Base-by-base conservation (phyloP, 2,888 invertebrate species). In the Atrina japonica region DNA sequence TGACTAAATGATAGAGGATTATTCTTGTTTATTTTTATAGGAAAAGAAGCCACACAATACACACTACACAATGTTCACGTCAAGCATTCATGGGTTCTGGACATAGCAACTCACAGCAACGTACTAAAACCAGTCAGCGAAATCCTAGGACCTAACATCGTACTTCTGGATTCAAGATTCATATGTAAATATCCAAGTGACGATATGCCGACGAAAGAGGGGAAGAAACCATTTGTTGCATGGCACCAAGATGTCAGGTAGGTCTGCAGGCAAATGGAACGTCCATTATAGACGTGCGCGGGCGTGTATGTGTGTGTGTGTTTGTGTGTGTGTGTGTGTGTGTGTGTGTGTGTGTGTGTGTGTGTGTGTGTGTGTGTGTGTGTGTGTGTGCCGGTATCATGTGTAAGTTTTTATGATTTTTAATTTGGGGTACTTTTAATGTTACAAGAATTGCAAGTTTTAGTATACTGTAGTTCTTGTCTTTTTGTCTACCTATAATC, bases 241-340 rank as follows among this genome's bases (percentile, higher is more conserved):
- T 83, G 83, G 83, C 83, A 83, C 43, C 83, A 83, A 55, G 83
- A 83, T 50, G 75, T 80, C 11, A 79, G 80, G 83, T 83, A 67
- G 21, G 35, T 45, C 16, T 18, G 23, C 27, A 1, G 49, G 23
- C 27, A 25, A 23, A 23, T 52, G n/a, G 35, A 35, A 35, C 35
- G 11, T 35, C 35, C n/a, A n/a, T n/a, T n/a, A n/a, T n/a, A n/a
- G 7, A 16, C 18, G 11, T n/a, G n/a, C n/a, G n/a, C n/a, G n/a
- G n/a, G n/a, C n/a, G n/a, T n/a, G n/a, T n/a, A n/a, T n/a, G n/a
- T n/a, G n/a, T n/a, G n/a, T n/a, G n/a, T n/a, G n/a, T n/a, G n/a
- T n/a, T n/a, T n/a, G n/a, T n/a, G n/a, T n/a, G 14, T 49, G 16
- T 16, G 18, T 9, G 14, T n/a, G n/a, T n/a, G n/a, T n/a, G n/a